Percentiles rank a stretch among this genome's conserved stretches.
Evolutionary conservation across 1,140 invertebrate genomes (phyloP).

Genomic region (Centruroides vittatus): DNA sequence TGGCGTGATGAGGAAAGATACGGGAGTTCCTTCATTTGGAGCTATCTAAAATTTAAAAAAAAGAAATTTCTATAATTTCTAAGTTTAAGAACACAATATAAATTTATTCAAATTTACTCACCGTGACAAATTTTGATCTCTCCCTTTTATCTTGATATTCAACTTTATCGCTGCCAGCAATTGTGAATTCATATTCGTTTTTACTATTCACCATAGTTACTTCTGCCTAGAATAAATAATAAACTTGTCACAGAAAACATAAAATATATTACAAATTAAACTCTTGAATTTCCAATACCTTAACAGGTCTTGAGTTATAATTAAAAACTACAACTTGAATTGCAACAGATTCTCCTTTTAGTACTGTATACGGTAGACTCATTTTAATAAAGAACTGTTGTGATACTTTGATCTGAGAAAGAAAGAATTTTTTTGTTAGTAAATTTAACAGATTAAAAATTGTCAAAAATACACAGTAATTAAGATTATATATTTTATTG

Average conservation of each 20-base stretch:
- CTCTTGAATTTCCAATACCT: constrained; percentile 21
- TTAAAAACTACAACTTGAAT: constrained; percentile 87
- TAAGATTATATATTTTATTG: no score
- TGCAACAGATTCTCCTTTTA: constrained; percentile 76
- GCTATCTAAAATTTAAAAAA: constrained; percentile 33
- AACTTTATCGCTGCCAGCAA: constrained; percentile 46
- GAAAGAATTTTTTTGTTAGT: background rate
- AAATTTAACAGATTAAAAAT: no score
- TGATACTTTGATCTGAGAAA: constrained; percentile 54
- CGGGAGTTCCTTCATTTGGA: constrained; percentile 47
- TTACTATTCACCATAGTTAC: constrained; percentile 69
- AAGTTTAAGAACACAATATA: background rate
- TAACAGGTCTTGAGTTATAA: constrained; percentile 60
- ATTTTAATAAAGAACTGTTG: constrained; percentile 73
- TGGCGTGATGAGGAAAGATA: constrained; percentile 67
- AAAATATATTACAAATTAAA: no score
- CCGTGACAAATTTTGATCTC: constrained; percentile 13
- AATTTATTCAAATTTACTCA: background rate
- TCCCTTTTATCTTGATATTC: constrained; percentile 13
- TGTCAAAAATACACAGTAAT: no score
- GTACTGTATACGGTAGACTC: constrained; percentile 75
- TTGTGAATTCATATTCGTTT: constrained; percentile 63
- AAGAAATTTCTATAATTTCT: background rate
- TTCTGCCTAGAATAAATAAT: constrained; percentile 39
- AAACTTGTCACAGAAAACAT: background rate